These are phyloP conservation scores for Felis catus DNA, from an alignment of 2,113 vertebrate species.

Conservation along the genomic window DNA sequence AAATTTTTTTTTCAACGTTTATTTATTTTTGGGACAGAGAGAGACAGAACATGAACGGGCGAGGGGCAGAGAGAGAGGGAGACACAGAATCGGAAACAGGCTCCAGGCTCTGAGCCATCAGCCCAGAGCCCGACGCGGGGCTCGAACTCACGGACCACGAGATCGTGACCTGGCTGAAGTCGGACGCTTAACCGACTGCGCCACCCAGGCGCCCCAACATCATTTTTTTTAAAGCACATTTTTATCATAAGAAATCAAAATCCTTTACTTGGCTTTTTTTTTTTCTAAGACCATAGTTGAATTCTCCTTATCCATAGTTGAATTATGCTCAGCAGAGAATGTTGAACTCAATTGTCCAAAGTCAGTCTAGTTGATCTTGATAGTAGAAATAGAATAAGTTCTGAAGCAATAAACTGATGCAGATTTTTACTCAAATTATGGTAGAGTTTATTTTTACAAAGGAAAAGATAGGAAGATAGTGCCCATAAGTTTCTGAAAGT, in stretches of 20 bases:
- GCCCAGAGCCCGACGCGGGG: no score
- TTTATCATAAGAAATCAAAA: slow-evolving; percentile 19
- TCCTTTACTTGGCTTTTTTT: not conserved
- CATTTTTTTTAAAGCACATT: not conserved
- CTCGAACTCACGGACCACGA: no score
- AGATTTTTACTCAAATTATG: not conserved
- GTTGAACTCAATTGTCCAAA: not conserved
- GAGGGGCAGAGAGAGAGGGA: no score
- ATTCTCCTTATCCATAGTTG: not conserved
- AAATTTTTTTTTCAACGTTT: no score
- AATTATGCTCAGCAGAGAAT: not conserved
- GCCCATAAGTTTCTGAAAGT: not conserved
- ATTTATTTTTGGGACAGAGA: no score
- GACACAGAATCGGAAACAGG: no score
- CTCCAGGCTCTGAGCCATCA: no score
- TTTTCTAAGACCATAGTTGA: not conserved
- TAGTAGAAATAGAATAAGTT: not conserved
- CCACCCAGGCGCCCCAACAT: no score
- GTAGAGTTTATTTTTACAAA: not conserved
- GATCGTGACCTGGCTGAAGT: no score
- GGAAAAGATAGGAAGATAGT: not conserved
- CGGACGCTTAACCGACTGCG: no score
- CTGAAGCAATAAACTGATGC: not conserved
- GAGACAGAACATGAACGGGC: no score
- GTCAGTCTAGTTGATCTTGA: not conserved